Evolutionary conservation across 2,888 invertebrate species (phyloP).

Genomic region (Drosophila merina): DNA sequence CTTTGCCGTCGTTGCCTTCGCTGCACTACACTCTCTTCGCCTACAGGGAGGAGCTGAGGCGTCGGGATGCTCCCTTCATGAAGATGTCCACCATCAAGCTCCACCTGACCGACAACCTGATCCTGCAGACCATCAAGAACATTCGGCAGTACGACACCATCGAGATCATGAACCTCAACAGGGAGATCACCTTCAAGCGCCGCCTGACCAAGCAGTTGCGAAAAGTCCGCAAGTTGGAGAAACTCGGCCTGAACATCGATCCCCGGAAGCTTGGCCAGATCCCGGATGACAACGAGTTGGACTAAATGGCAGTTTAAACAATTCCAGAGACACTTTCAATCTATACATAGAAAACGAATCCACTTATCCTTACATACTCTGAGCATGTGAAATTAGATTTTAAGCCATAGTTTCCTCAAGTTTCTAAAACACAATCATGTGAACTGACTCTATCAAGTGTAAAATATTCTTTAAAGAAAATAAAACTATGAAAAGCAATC

Average conservation of each 20-base stretch:
- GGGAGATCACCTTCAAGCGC: slow-evolving; percentile 70
- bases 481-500: not conserved
- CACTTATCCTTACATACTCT: slow-evolving; percentile 55
- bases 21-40: slow-evolving; percentile 66
- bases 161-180: slow-evolving; percentile 69
- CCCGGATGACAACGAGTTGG: slow-evolving; percentile 40
- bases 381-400: slow-evolving; percentile 62
- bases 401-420: slow-evolving; percentile 44
- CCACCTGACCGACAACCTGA: slow-evolving; percentile 68
- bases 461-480: slow-evolving; percentile 16
- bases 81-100: slow-evolving; percentile 73
- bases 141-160: slow-evolving; percentile 62
- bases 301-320: slow-evolving; percentile 23
- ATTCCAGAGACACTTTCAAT: slow-evolving; percentile 2
- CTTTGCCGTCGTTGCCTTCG: slow-evolving; percentile 64
- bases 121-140: slow-evolving; percentile 69
- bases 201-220: slow-evolving; percentile 61
- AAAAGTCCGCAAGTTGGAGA: slow-evolving; percentile 66
- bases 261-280: slow-evolving; percentile 54
- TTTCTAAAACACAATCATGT: slow-evolving; percentile 64
- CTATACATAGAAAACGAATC: slow-evolving; percentile 2
- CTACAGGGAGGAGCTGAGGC: slow-evolving; percentile 67
- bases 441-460: slow-evolving; percentile 14
- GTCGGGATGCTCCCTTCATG: slow-evolving; percentile 63
- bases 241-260: slow-evolving; percentile 63